A percentile compares a stretch with the other conserved stretches of the same genome.
Conservation (phyloP, 2,888 invertebrate genomes). For the Ormyrus labotus region DNA sequence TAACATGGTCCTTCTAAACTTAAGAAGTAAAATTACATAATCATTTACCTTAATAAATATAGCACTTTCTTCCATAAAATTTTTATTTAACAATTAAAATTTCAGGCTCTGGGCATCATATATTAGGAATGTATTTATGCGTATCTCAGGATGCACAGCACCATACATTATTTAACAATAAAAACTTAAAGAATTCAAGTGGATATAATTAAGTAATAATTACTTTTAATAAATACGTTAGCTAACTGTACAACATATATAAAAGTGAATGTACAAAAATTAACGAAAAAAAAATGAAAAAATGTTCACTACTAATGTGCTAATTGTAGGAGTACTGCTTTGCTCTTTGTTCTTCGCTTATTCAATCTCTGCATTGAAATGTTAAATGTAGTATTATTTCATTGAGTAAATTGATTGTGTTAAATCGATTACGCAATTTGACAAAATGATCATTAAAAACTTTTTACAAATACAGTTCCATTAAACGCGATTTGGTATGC, state of each 20-base stretch:
- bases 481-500: constrained; percentile 8
- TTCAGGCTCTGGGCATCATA: not conserved
- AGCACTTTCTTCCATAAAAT: not conserved
- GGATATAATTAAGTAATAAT: constrained; percentile 18
- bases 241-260: constrained; percentile 48
- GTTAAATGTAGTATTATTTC: constrained; percentile 3
- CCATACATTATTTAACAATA: constrained; percentile 10
- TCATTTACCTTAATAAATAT: too few relatives aligned
- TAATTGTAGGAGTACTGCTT: constrained; percentile 27
- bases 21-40: too few relatives aligned
- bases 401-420: constrained; percentile 43
- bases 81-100: constrained; percentile 5
- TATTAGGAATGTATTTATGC: constrained; percentile 34
- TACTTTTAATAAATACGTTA: constrained; percentile 43
- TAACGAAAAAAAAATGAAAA: constrained; percentile 12
- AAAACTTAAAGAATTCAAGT: constrained; percentile 13
- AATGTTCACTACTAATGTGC: constrained; percentile 28
- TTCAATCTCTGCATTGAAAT: constrained; percentile 21
- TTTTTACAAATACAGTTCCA: not conserved
- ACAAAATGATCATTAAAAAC: constrained; percentile 19
- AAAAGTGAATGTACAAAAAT: constrained; percentile 38
- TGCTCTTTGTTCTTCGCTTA: constrained; percentile 42
- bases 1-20: too few relatives aligned
- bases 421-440: constrained; percentile 3
- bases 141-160: constrained; percentile 32